Conservation (phyloP, 2,113 vertebrate species). For the Phaethornis superciliosus region DNA sequence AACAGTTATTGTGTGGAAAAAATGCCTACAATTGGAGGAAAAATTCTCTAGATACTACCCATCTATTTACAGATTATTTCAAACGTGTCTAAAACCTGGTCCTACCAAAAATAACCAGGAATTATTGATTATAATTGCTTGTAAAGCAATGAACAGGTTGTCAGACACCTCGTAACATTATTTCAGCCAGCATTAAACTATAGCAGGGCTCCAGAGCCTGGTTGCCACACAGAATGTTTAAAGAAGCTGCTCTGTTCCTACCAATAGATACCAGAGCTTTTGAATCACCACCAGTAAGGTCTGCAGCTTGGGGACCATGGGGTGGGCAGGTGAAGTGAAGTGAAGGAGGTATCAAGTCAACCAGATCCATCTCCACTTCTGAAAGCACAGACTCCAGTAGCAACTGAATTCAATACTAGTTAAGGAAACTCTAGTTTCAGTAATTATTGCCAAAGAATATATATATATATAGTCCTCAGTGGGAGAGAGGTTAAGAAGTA, state of each 20-base stretch:
- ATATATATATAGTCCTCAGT: neutral
- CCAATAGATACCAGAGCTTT: neutral
- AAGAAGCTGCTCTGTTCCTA: neutral
- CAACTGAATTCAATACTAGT: neutral
- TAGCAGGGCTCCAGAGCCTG: neutral
- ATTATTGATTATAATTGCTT: neutral
- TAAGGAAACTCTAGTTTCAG: slow-evolving; percentile 13
- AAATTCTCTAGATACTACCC: neutral
- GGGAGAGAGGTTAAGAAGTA: neutral
- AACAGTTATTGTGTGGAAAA: neutral
- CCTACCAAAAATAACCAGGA: neutral
- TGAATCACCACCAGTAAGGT: neutral
- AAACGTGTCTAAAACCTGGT: neutral
- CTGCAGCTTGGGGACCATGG: neutral
- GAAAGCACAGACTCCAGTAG: neutral
- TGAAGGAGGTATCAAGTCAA: neutral
- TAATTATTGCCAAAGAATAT: slow-evolving; percentile 27
- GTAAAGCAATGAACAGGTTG: neutral
- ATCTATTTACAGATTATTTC: neutral
- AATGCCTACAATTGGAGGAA: neutral
- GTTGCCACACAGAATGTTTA: neutral
- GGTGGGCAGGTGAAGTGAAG: neutral
- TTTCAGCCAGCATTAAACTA: neutral
- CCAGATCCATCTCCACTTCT: neutral
- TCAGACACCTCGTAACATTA: neutral